Base-by-base conservation (phyloP, 2,113 vertebrate species). In the Tachycineta bicolor region DNA sequence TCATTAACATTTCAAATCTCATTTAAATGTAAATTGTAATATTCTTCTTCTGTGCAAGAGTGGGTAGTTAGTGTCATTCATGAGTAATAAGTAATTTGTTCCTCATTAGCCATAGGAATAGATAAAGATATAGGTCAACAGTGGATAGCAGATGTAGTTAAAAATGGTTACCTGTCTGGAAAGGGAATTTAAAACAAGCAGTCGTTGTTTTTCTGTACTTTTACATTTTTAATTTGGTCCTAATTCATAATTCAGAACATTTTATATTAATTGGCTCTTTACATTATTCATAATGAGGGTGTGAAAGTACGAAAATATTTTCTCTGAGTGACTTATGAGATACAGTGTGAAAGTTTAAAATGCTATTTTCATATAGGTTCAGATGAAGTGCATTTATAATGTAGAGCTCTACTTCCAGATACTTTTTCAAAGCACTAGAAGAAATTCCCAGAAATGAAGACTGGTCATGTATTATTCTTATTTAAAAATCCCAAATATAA, bases 1-100 rank as follows among this genome's bases (percentile, higher is more conserved):
- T 98, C 98, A 98, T 98, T 98, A 98, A 98, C 98, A 98, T 98
- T 98, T 98, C 93, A 98, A 97, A 98, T 98, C 98, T 98, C 97
- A 98, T 98, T 98, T 98, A 98, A 98, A 98, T 98, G 98, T 98
- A 98, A 98, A 98, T 98, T 96, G 95, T 98, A 98, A 98, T 98
- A 98, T 98, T 98, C 98, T 97, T 96, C 93, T 98, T 97, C 97
- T 97, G 94, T 98, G 97, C 88, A 97, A 97, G 95, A 97, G 74
- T 97, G 93, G 94, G 95, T 98, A 98, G 97, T 98, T 98, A 98
- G 97, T 98, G 98, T 98, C 98, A 98, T 97, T 98, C 97, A 94
- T 98, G 97, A 98, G 96, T 98, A 98, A 98, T 98, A 98, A 97
- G 94, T 96, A 98, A 98, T 98, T 98, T 98, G 96, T 96, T 98